Base-by-base conservation (phyloP, 2,888 invertebrate species). In the Eristalinus sepulchralis region DNA sequence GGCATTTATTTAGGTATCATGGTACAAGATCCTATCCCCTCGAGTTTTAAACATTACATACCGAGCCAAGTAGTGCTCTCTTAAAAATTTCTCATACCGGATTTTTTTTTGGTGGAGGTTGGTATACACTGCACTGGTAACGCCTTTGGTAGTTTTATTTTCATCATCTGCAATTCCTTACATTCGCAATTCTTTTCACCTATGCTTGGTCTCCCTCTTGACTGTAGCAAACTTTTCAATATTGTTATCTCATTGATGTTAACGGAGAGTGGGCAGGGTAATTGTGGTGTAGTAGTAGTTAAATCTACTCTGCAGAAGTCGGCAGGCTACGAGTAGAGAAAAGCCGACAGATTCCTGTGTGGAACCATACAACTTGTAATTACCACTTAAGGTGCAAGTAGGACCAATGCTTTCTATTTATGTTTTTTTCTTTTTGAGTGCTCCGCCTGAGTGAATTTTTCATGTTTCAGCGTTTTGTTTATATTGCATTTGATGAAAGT, bases 101-200 rank as follows among this genome's bases (percentile, higher is more conserved):
- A n/a, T n/a, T n/a, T n/a, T n/a, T n/a, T n/a, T n/a, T n/a, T n/a
- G n/a, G n/a, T n/a, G n/a, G n/a, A n/a, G n/a, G n/a, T n/a, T n/a
- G n/a, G n/a, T n/a, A n/a, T n/a, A n/a, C n/a, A n/a, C n/a, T n/a
- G n/a, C n/a, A n/a, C n/a, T n/a, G n/a, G n/a, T n/a, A 9, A 55
- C 20, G 55, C 55, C 55, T 55, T 55, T 55, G 55, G 55, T 55
- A 55, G 20, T 55, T 55, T 55, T 55, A 20, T 55, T 55, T 55
- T 20, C 20, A 55, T 20, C 55, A 8, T 55, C 55, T 20, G n/a
- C 13, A 11, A 36, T 2, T 13, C 20, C 17, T 55, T 6, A 9
- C 20, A 55, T 17, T 20, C 53, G 0, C 53, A 53, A 20, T 11
- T 55, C 55, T 13, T 55, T 22, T 55, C 55, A 55, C 55, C 22